Conservation (phyloP, 2,113 vertebrate species). For the Greenwoodochromis staneri region DNA sequence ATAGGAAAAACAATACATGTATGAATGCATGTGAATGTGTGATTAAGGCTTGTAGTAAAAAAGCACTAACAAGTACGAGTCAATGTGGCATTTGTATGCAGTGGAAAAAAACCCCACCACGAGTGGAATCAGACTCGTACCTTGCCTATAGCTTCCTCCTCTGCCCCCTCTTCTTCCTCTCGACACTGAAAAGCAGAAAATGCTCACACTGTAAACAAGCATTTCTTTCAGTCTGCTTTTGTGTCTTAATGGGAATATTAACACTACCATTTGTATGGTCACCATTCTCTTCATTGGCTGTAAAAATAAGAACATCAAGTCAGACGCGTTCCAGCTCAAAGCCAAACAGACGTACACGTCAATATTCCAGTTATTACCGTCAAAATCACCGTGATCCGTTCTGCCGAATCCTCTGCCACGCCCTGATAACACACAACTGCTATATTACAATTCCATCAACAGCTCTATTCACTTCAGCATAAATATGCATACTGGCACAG, state of each 20-base stretch:
- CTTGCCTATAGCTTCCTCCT: conserved; percentile 35
- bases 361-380: background rate
- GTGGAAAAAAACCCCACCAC: background rate
- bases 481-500: background rate
- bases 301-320: background rate
- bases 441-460: background rate
- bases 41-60: background rate
- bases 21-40: background rate
- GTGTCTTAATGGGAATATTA: background rate
- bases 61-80: background rate
- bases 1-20: background rate
- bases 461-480: background rate
- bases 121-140: background rate
- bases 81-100: fast-evolving
- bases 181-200: background rate
- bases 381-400: background rate
- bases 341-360: background rate
- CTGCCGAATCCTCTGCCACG: conserved; percentile 24
- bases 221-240: background rate
- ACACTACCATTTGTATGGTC: background rate
- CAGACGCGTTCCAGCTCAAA: background rate
- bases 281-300: background rate
- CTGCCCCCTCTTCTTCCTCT: conserved; percentile 8
- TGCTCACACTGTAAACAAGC: background rate
- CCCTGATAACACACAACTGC: background rate